phyloP scores from a whole-genome alignment of 2,888 invertebrate genomes.

The Metacarcinus magister region DNA sequence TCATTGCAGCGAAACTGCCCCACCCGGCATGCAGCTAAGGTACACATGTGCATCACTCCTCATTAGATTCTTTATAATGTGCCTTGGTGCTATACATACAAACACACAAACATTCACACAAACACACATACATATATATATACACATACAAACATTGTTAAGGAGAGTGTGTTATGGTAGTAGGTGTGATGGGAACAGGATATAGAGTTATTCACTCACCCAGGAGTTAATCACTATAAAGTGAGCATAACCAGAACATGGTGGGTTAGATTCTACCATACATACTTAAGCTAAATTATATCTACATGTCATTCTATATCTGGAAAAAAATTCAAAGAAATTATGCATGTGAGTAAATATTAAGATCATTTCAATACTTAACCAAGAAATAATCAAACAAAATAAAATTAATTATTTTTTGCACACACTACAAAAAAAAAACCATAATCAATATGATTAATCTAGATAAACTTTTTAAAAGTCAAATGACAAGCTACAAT shows the following conservation, averaged over 20 bases:
- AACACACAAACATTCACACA: not conserved
- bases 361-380: not conserved
- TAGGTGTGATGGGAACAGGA: not conserved
- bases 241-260: not conserved
- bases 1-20: slow-evolving; percentile 79
- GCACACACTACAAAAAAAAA: not conserved
- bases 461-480: not conserved
- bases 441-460: not conserved
- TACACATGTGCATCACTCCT: not conserved
- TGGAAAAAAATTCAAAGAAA: not conserved
- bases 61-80: not conserved
- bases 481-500: not conserved
- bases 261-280: not conserved
- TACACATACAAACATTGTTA: not conserved
- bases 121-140: not conserved
- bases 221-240: not conserved
- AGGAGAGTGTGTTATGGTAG: not conserved
- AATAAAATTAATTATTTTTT: not conserved
- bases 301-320: not conserved
- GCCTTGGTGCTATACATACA: not conserved
- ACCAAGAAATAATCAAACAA: not conserved
- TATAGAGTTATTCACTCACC: not conserved
- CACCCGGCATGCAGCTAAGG: not conserved
- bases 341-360: not conserved
- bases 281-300: not conserved